phyloP scores from a whole-genome alignment of 2,113 vertebrate genomes.

The Uria lomvia region DNA sequence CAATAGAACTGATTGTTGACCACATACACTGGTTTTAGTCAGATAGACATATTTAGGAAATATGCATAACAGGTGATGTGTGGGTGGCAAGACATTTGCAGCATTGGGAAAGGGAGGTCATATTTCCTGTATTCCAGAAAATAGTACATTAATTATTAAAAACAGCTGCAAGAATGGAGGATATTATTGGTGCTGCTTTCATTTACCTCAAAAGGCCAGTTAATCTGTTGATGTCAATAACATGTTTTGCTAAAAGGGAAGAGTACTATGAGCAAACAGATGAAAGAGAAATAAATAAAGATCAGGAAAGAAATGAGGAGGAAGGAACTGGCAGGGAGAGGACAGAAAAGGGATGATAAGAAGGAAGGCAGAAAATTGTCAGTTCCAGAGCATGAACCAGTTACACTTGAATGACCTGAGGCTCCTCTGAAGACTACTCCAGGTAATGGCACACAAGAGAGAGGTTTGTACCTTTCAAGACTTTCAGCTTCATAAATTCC shows the following conservation, averaged over 20 bases:
- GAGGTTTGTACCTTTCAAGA: neutral
- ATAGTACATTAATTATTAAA: neutral
- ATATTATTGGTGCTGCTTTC: neutral
- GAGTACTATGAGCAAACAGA: neutral
- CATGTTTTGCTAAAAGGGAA: neutral
- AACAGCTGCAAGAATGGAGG: neutral
- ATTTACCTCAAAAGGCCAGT: neutral
- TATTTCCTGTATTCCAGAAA: neutral
- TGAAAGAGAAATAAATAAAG: neutral
- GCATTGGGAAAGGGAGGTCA: neutral
- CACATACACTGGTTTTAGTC: neutral
- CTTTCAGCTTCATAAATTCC: neutral
- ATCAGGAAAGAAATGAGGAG: neutral
- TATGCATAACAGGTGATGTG: neutral
- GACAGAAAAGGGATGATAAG: neutral
- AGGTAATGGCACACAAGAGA: neutral
- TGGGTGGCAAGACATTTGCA: neutral
- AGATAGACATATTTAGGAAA: neutral
- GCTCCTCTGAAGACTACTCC: neutral
- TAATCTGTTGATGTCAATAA: neutral
- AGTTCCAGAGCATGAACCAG: neutral
- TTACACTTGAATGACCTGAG: neutral
- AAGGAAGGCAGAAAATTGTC: neutral
- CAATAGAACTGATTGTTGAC: neutral
- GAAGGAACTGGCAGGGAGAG: neutral